Base-by-base conservation (phyloP, 2,797 vertebrate species). In the Esox lucius region DNA sequence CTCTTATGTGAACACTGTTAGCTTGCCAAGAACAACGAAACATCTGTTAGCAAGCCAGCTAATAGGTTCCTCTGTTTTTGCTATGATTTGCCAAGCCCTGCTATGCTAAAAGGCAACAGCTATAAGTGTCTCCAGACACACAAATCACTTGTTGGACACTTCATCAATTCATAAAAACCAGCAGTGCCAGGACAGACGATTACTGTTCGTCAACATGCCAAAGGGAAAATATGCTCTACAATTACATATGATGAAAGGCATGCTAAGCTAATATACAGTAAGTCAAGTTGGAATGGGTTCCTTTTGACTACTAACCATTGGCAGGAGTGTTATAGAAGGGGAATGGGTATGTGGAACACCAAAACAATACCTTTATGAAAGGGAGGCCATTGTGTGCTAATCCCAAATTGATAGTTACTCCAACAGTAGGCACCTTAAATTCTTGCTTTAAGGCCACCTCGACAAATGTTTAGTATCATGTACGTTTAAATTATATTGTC, bases 111-210 rank as follows among this genome's bases (percentile, higher is more conserved):
- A 69, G 71, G 75, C 79, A 74, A 84, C 71, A 73, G 68, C 62
- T 28, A 68, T 86, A 82, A 85, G 71, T 75, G 74, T 68, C 78
- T 84, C 81, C 84, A 86, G 83, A 78, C 70, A 26, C 33, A 46
- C 68, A 77, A 26, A 79, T 84, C 19, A 69, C 70, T 68, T 72
- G 79, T 76, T 76, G 66, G 66, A 70, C 76, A 73, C 64, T 66
- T 77, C 65, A 26, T 69, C 22, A 71, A 86, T 73, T 70, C 78
- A 79, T 81, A 70, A 75, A 78, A 31, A 64, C n/a, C 68, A 74
- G 59, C 46, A 26, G 61, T 70, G 74, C 75, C 79, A 80, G 75
- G 68, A 75, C 1, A 64, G 64, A 72, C 68, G 33, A 69, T 80
- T 85, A 82, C 66, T 69, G 67, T 1, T n/a, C 72, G 66, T 71